Conservation (phyloP, 2,888 invertebrate genomes). For the Acronicta psi region DNA sequence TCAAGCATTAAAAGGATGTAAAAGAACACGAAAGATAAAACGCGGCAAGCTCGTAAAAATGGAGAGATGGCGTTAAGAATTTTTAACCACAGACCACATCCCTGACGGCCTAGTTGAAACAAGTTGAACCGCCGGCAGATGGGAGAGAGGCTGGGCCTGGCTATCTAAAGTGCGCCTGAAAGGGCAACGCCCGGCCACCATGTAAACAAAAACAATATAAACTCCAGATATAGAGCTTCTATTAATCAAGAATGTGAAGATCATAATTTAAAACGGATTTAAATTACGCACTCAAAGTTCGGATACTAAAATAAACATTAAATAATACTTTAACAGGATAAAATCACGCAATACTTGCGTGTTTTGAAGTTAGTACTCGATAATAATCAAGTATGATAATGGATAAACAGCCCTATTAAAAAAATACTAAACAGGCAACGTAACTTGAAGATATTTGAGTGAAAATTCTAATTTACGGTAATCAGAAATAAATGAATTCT, state of each 20-base stretch:
- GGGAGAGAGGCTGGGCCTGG: conserved; percentile 42
- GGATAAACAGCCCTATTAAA: conserved; percentile 25
- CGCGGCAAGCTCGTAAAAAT: conserved; percentile 37
- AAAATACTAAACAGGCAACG: conserved; percentile 12
- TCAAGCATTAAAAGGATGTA: conserved; percentile 4
- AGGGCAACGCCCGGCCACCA: conserved; percentile 61
- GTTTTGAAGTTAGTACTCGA: conserved; percentile 27
- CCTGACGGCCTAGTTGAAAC: conserved; percentile 58
- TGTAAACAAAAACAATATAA: conserved; percentile 63
- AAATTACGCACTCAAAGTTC: conserved; percentile 15
- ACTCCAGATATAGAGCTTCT: conserved; percentile 35
- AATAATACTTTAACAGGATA: conserved; percentile 22
- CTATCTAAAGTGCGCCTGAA: conserved; percentile 51
- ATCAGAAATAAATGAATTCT: not conserved
- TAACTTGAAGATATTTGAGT: conserved; percentile 3
- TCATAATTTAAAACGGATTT: conserved; percentile 30
- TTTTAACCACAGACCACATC: conserved; percentile 66
- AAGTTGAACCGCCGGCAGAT: conserved; percentile 61
- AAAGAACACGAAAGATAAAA: conserved; percentile 22
- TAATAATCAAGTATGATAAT: conserved; percentile 37
- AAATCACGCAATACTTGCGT: conserved; percentile 26
- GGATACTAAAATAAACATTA: conserved; percentile 17
- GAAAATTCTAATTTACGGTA: not conserved
- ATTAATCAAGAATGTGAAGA: conserved; percentile 29
- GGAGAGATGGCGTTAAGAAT: conserved; percentile 39